These are phyloP conservation scores for Xyliphius kryptos DNA, from an alignment of 2,113 vertebrate species.

Conservation along the genomic window DNA sequence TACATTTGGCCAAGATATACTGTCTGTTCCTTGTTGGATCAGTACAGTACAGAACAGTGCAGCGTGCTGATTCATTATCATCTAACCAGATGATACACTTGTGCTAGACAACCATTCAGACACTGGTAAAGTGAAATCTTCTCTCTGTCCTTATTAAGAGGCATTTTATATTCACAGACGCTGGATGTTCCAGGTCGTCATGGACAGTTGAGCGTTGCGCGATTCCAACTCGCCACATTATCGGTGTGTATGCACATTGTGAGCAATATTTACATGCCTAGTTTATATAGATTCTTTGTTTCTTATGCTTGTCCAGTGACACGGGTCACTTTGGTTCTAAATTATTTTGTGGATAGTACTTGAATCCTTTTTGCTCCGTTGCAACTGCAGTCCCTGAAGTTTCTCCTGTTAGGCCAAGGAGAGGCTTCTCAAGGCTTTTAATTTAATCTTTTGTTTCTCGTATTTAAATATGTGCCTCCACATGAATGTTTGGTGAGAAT, in stretches of 20 bases:
- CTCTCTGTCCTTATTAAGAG: too few species aligned
- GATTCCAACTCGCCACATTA: neutral
- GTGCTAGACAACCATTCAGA: too few species aligned
- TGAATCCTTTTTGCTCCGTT: slow-evolving; percentile 52
- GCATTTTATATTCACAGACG: too few species aligned
- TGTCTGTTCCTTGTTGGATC: too few species aligned
- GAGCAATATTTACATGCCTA: slow-evolving; percentile 54
- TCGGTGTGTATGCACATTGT: slow-evolving; percentile 44
- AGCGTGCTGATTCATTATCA: too few species aligned
- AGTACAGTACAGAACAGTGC: too few species aligned
- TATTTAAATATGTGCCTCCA: slow-evolving; percentile 33
- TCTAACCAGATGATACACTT: too few species aligned
- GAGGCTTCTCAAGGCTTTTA: slow-evolving; percentile 4
- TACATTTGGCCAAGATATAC: too few species aligned
- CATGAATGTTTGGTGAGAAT: slow-evolving; percentile 24
- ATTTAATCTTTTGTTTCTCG: slow-evolving; percentile 20
- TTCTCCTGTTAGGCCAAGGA: slow-evolving; percentile 45
- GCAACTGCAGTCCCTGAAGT: too few species aligned
- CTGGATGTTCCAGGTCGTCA: too few species aligned
- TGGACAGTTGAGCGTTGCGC: neutral
- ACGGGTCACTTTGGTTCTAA: slow-evolving; percentile 52
- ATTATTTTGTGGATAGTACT: slow-evolving; percentile 70
- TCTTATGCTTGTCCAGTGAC: slow-evolving; percentile 23
- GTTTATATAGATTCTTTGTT: slow-evolving; percentile 43
- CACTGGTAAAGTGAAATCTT: too few species aligned